Base-by-base conservation (phyloP, 2,113 vertebrate genomes). In the Nothoprocta perdicaria region DNA sequence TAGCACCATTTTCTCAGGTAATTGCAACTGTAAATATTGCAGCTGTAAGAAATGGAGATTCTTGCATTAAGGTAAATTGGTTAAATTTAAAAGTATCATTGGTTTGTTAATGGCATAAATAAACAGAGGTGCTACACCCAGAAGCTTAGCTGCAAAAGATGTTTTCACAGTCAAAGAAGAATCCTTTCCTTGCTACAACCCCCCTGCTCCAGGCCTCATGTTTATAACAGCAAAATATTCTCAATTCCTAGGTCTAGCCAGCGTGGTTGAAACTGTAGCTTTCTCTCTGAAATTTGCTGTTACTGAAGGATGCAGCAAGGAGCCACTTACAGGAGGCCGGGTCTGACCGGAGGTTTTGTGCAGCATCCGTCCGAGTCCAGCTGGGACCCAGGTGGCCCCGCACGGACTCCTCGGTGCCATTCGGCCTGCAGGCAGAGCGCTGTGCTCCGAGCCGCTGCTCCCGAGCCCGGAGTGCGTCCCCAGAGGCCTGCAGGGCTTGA, bases 371-470 rank as follows among this genome's bases (percentile, higher is more conserved):
- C 81, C 14, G 14, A 71, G 62, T 2, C 58, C 1, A 46, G 21
- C 58, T 57, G 40, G 16, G 67, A 14, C 41, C 46, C 4, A 33
- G 22, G 24, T 3, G 1, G 55, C 50, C 24, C 67, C 63, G 0
- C 1, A 6, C n/a, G 1, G 10, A 1, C 29, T 4, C 14, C 35
- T 41, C 38, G 1, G 18, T 27, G 48, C 41, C 57, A 14, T 1
- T 10, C 22, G 24, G 62, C 61, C 40, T 50, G 45, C 7, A 7
- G 6, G 53, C 53, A 46, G 78, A 17, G 7, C 60, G 76, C 74
- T 48, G 60, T 23, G 80, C 76, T 41, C 6, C 12, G 69, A 66
- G 80, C 66, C 35, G 7, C 10, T 9, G 17, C 6, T 10, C 24
- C n/a, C 14, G 14, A 29, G 35, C 31, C 62, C 19, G 18, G 31